Evolutionary conservation across 2,113 vertebrate genomes (phyloP), one percentile per base, ranked within the genome.

Genomic region (Pholis gunnellus): DNA sequence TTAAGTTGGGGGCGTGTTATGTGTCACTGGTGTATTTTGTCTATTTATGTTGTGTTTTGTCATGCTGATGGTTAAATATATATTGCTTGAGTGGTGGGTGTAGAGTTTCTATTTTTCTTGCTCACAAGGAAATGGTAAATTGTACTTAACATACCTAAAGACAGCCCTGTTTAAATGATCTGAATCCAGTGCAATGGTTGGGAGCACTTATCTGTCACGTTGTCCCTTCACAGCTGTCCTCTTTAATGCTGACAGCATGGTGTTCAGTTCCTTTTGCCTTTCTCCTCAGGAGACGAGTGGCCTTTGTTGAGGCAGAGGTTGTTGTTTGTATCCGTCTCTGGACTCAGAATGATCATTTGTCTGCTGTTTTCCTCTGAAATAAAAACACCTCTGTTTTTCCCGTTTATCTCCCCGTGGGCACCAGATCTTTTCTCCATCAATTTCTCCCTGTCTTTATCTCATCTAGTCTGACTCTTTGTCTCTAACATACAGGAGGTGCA

Each of bases 281-380:
- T 68, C 72, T 83, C 78, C 59, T 61, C 63, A 56, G 59, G 83
- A 77, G 78, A 83, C 57, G 25, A 52, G 79, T 31, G 54, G 61
- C 76, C n/a, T 48, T 85, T 77, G 66, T 75, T 31, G 54, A 73
- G 34, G 63, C 44, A 59, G 66, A 75, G 72, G 86, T 57, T 83
- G 77, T 67, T 86, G 75, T 89, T 82, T 63, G 64, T 61, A 46
- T 75, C 82, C 17, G 2, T 84, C 64, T 84, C 81, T 76, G 36
- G 65, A 34, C 72, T 86, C 75, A 29, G 31, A 50, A 61, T 63
- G 56, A 79, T 76, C 52, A 63, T 88, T 88, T 82, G 74, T 77
- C 40, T 27, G 29, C 57, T 75, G 52, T 75, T 89, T 85, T 77
- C 6, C 54, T 36, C 42, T 38, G 29, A 76, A 65, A 68, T 71